A percentile compares a stretch with the other conserved stretches of the same genome.
phyloP scores from a whole-genome alignment of 2,888 invertebrate species.

The Euclidia mi region DNA sequence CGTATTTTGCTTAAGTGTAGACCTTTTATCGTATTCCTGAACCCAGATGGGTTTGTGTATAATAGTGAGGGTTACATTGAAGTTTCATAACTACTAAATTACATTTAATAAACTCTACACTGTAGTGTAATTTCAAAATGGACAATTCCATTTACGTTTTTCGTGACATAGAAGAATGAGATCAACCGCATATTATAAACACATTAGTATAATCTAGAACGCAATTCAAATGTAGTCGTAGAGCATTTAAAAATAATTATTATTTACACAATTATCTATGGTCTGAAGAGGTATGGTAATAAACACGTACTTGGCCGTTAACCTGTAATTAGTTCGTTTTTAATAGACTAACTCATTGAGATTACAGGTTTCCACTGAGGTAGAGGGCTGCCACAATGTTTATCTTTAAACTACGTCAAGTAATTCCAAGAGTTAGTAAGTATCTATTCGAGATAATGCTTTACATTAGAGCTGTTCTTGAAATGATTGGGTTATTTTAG shows the following conservation, averaged over 20 bases:
- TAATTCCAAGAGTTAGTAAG: no score
- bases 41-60: neutral
- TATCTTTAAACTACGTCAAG: neutral
- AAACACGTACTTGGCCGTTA: constrained; percentile 68
- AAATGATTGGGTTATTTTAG: no score
- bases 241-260: constrained; percentile 57
- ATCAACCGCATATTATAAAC: constrained; percentile 50
- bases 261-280: constrained; percentile 53
- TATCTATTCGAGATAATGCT: no score
- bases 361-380: constrained; percentile 45
- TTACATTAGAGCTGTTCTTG: no score
- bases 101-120: no score
- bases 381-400: neutral
- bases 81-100: no score
- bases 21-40: neutral
- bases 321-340: constrained; percentile 77
- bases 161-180: constrained; percentile 32
- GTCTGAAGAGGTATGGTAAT: constrained; percentile 47
- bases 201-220: constrained; percentile 51
- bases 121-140: neutral
- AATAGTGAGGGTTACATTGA: neutral
- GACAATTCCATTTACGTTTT: constrained; percentile 10
- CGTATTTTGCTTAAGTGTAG: neutral
- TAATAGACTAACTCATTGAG: constrained; percentile 63
- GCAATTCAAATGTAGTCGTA: constrained; percentile 48